phyloP scores from a whole-genome alignment of 2,113 vertebrate species.

The Ptychochromis oligacanthus region DNA sequence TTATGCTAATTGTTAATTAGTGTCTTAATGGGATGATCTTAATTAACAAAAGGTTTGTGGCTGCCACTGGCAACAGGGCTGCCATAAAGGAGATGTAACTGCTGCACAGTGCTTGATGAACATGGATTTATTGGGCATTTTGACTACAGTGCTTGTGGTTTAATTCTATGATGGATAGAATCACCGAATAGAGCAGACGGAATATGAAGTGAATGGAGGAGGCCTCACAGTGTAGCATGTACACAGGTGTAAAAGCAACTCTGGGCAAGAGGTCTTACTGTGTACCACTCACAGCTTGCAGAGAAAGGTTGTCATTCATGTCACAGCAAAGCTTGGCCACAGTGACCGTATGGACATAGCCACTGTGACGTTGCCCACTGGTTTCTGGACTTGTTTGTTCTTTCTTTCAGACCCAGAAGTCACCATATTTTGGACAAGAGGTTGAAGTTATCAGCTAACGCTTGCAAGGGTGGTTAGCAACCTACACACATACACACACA shows the following conservation, averaged over 20 bases:
- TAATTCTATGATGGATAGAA: constrained; percentile 72
- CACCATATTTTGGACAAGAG: background rate
- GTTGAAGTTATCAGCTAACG: background rate
- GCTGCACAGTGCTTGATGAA: constrained; percentile 74
- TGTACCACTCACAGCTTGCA: too few relatives aligned
- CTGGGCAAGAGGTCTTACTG: too few relatives aligned
- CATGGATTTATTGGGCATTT: constrained; percentile 81
- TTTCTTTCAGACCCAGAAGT: background rate
- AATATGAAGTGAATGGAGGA: background rate
- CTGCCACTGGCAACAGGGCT: constrained; percentile 63
- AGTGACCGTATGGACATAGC: too few relatives aligned
- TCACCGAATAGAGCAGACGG: background rate
- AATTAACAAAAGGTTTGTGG: constrained; percentile 93
- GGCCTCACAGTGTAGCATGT: background rate
- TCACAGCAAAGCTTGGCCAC: background rate
- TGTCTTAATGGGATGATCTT: constrained; percentile 91
- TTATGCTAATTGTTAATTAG: constrained; percentile 99
- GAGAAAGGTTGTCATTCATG: too few relatives aligned
- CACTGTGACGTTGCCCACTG: too few relatives aligned
- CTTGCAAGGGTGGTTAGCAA: background rate
- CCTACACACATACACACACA: background rate
- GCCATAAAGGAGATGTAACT: constrained; percentile 83
- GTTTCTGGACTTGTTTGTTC: background rate
- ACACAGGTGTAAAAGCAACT: background rate
- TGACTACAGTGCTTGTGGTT: constrained; percentile 56